A percentile compares a stretch with the other conserved stretches of the same genome.
These are phyloP conservation scores for Chrysogorgia sp. DNA, from an alignment of 92 coral and sea anemone genomes.

Conservation along the genomic window DNA sequence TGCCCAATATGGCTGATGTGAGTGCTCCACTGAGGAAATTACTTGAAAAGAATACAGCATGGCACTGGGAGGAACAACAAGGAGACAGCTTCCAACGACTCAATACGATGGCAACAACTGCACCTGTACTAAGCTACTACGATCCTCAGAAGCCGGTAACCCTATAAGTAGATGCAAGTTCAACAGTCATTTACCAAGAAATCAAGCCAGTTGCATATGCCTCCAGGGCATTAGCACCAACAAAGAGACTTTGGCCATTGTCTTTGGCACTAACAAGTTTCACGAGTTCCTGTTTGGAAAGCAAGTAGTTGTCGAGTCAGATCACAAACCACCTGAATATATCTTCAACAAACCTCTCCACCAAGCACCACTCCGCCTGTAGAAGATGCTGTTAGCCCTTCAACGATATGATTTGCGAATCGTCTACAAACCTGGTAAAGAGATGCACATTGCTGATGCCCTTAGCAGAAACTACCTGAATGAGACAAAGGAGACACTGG, in stretches of 20 bases:
- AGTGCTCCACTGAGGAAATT: conserved; percentile 42
- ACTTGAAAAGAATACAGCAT: conserved; percentile 30
- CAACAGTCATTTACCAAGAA: conserved; percentile 43
- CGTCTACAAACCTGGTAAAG: conserved; percentile 30
- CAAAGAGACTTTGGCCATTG: conserved; percentile 41
- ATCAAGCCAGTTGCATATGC: conserved; percentile 55
- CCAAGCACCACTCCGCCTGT: conserved; percentile 33
- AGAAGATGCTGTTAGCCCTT: conserved; percentile 31
- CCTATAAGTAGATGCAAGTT: conserved; percentile 31
- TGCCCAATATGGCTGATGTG: conserved; percentile 41
- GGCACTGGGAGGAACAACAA: conserved; percentile 34
- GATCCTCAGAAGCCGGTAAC: conserved; percentile 32
- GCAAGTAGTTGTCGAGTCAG: conserved; percentile 36
- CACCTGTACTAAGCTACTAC: conserved; percentile 42
- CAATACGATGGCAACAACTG: too few relatives aligned
- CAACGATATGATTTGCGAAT: conserved; percentile 37
- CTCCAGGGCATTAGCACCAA: too few relatives aligned
- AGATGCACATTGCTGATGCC: conserved; percentile 32
- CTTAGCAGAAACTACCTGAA: conserved; percentile 6
- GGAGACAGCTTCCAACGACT: conserved; percentile 37
- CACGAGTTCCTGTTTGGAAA: too few relatives aligned
- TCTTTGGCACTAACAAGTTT: conserved; percentile 1
- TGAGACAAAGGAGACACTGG: conserved; percentile 26
- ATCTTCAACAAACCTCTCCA: conserved; percentile 44
- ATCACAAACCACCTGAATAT: conserved; percentile 53